phyloP scores from a whole-genome alignment of 2,113 vertebrate species.

The Planiliza haematocheilus region DNA sequence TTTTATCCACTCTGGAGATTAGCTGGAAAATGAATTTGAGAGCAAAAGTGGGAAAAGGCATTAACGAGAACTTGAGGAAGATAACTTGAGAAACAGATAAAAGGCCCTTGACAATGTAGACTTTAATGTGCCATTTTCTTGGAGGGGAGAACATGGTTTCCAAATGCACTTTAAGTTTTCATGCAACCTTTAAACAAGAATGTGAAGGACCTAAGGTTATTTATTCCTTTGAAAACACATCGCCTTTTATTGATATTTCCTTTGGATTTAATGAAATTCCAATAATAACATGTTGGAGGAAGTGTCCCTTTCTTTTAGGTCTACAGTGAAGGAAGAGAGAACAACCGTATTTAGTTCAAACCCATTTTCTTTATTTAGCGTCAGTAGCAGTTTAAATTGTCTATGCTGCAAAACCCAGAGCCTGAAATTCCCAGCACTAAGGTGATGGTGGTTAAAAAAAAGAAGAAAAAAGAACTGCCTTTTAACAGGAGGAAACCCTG shows the following conservation, averaged over 20 bases:
- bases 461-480: no score
- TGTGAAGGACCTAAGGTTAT: not conserved
- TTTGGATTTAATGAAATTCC: not conserved
- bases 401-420: no score
- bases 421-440: no score
- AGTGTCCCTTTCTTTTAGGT: no score
- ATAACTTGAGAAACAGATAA: slow-evolving; percentile 72
- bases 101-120: slow-evolving; percentile 66
- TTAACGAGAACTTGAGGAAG: slow-evolving; percentile 76
- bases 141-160: slow-evolving; percentile 47
- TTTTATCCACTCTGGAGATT: slow-evolving; percentile 81
- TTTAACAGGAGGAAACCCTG: no score
- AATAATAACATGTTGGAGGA: no score
- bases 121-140: slow-evolving; percentile 73
- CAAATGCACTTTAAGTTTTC: slow-evolving; percentile 39
- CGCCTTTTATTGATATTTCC: not conserved
- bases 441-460: no score
- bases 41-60: slow-evolving; percentile 73
- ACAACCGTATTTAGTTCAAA: no score
- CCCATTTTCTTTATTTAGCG: no score
- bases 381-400: no score
- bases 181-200: slow-evolving; percentile 10
- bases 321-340: no score
- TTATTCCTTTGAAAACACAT: not conserved
- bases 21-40: slow-evolving; percentile 79